Evolutionary conservation across 1,140 invertebrate genomes (phyloP).

Genomic region (Panagrolaimus sp.): DNA sequence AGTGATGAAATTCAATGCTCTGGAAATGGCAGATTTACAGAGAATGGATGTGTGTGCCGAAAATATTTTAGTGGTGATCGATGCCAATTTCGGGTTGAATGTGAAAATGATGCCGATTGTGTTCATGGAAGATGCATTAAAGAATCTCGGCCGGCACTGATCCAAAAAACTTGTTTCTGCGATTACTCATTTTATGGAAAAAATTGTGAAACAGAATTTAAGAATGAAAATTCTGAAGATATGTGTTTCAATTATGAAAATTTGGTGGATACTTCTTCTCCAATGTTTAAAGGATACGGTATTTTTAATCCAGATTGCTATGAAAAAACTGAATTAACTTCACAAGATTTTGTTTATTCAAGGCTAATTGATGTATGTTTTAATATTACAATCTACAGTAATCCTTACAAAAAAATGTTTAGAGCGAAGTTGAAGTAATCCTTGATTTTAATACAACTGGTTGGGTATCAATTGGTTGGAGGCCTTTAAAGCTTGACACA

Average conservation of each 20-base stretch:
- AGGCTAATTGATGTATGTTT: constrained; percentile 33
- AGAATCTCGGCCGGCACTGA: constrained; percentile 27
- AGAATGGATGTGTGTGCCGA: constrained; percentile 43
- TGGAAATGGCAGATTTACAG: constrained; percentile 32
- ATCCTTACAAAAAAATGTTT: constrained; percentile 11
- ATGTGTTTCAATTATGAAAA: constrained; percentile 30
- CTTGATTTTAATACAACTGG: constrained; percentile 38
- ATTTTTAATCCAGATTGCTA: constrained; percentile 42
- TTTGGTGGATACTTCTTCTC: constrained; percentile 1
- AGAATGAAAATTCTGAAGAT: constrained; percentile 16
- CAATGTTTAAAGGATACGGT: constrained; percentile 28
- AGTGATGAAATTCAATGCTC: constrained; percentile 24
- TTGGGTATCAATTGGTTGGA: constrained; percentile 39
- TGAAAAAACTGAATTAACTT: constrained; percentile 27
- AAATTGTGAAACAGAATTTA: constrained; percentile 30
- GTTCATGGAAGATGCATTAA: constrained; percentile 12
- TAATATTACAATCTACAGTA: neutral
- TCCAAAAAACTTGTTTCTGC: constrained; percentile 39
- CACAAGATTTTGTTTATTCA: constrained; percentile 34
- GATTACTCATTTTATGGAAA: constrained; percentile 42
- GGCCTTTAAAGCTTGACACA: constrained; percentile 37
- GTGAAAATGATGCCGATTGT: constrained; percentile 35
- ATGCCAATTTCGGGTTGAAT: constrained; percentile 51
- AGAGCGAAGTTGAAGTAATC: constrained; percentile 43
- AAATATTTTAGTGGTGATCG: constrained; percentile 40